Conservation (phyloP, 1,140 invertebrate species). For the Conopomorpha cramerella region DNA sequence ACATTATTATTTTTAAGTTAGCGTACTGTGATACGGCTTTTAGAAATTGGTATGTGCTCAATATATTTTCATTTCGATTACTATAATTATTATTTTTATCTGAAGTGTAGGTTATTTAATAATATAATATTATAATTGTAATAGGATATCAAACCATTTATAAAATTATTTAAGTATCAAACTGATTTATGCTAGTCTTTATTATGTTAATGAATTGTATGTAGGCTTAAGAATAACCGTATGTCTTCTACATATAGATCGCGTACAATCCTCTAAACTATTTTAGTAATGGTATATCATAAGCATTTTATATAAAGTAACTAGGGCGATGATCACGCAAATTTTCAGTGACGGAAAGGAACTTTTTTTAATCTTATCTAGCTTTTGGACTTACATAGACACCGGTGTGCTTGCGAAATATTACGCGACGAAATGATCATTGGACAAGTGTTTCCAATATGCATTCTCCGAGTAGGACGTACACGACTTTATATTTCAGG, state of each 20-base stretch:
- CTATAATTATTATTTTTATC: conserved; percentile 7
- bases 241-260: conserved; percentile 34
- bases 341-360: no score
- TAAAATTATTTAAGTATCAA: conserved; percentile 32
- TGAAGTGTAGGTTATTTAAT: conserved; percentile 25
- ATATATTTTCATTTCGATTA: conserved; percentile 24
- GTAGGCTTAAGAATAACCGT: conserved; percentile 33
- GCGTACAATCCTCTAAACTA: conserved; percentile 31
- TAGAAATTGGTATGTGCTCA: conserved; percentile 26
- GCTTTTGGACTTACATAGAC: no score
- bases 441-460: no score
- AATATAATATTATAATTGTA: conserved; percentile 14
- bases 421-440: no score
- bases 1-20: conserved; percentile 30
- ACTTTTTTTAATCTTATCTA: no score
- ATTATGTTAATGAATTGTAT: conserved; percentile 41
- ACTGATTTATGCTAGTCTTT: conserved; percentile 53
- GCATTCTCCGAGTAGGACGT: no score
- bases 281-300: conserved; percentile 28
- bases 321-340: no score
- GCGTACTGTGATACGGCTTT: conserved; percentile 50
- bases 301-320: conserved; percentile 34
- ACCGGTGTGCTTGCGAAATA: no score
- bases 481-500: no score
- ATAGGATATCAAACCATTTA: conserved; percentile 26